These are phyloP conservation scores for Cataglyphis hispanica DNA, from an alignment of 1,140 invertebrate species.

Conservation along the genomic window DNA sequence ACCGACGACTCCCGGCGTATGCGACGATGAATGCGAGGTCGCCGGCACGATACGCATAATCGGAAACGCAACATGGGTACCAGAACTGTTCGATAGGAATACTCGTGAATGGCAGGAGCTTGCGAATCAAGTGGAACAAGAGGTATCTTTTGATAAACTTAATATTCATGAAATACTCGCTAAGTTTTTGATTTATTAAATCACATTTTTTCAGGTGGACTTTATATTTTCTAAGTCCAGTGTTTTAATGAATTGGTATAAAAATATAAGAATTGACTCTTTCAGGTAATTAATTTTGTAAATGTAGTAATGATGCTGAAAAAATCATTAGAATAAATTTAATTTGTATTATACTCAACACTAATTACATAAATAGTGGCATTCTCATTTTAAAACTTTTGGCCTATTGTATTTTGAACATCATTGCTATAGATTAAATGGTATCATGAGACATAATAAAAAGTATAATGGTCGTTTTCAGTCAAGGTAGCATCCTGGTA, in stretches of 20 bases:
- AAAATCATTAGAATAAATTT: not conserved
- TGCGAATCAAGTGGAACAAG: constrained; percentile 92
- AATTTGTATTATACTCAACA: not conserved
- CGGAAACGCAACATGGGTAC: constrained; percentile 93
- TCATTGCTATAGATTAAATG: not conserved
- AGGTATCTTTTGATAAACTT: constrained; percentile 85
- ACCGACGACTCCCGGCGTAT: constrained; percentile 93
- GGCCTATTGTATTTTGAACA: not conserved
- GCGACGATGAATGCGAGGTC: constrained; percentile 92
- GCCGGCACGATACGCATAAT: constrained; percentile 94
- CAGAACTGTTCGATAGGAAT: constrained; percentile 94
- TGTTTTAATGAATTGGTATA: constrained; percentile 93
- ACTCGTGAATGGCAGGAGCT: constrained; percentile 94
- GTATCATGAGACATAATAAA: not conserved
- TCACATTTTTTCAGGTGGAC: constrained; percentile 90
- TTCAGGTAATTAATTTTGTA: constrained; percentile 88
- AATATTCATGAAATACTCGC: not conserved
- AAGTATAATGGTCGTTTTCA: constrained; percentile 76
- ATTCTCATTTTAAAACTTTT: not conserved
- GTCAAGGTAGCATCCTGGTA: constrained; percentile 94
- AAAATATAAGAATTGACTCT: constrained; percentile 94
- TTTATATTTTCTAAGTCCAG: constrained; percentile 92
- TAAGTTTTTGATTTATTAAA: constrained; percentile 6
- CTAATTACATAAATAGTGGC: not conserved
- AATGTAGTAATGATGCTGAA: not conserved